These are phyloP conservation scores for Pagetopsis macropterus DNA, from an alignment of 2,797 vertebrate species.

Conservation along the genomic window DNA sequence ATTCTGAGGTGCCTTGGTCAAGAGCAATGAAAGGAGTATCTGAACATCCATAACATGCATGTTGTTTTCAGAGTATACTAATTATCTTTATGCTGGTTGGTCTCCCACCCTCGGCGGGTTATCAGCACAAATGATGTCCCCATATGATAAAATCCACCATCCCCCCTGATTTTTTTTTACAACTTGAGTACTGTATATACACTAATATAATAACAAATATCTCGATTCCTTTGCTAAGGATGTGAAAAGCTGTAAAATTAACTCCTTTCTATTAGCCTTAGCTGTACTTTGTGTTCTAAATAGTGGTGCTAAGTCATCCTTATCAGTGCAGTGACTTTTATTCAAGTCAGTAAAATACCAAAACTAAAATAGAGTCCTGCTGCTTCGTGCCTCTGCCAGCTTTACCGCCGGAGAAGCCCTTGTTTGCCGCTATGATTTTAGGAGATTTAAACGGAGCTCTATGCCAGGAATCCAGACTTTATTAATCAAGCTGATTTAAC, in stretches of 20 bases:
- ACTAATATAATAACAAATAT: no score
- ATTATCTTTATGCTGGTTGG: no score
- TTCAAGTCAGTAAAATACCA: constrained; percentile 41
- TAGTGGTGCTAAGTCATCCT: constrained; percentile 28
- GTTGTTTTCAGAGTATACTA: no score
- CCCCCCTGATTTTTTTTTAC: no score
- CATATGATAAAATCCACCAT: no score
- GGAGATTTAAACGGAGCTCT: constrained; percentile 44
- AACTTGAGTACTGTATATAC: no score
- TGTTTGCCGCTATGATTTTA: constrained; percentile 59
- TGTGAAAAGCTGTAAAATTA: not conserved
- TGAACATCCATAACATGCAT: no score
- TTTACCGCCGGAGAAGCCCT: constrained; percentile 9
- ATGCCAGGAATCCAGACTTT: constrained; percentile 35
- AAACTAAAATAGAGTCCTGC: constrained; percentile 30
- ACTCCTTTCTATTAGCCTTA: not conserved
- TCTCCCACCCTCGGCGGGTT: no score
- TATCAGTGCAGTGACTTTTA: constrained; percentile 8
- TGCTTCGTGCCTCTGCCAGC: constrained; percentile 33
- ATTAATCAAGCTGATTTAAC: constrained; percentile 56
- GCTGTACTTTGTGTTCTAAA: constrained; percentile 1
- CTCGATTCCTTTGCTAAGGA: not conserved
- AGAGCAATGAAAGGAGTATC: no score
- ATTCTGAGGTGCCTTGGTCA: no score
- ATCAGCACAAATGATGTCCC: no score